Evolutionary conservation across 2,797 vertebrate species (phyloP), one percentile per base, ranked within the genome.

Genomic region (Leptatherina wallacei): DNA sequence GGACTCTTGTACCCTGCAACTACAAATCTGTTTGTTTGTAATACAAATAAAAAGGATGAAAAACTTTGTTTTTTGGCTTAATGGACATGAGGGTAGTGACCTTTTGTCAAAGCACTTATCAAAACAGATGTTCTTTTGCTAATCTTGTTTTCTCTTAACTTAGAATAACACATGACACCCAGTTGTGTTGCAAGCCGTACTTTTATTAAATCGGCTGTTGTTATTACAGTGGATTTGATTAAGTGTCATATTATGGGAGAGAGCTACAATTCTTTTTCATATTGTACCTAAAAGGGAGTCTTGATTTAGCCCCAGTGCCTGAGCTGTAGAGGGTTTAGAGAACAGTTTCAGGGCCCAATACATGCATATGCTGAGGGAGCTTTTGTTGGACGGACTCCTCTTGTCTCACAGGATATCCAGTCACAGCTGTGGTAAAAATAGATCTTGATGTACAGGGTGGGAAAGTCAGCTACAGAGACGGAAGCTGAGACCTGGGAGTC

Each of bases 351-450:
- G 61, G 35, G 33, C 68, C 47, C 47, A 12, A 68, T 55, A 60
- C 36, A 44, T 63, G 49, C 66, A 47, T 80, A 61, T 75, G 72
- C 65, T 18, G 57, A 62, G 73, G 73, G 82, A 84, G 79, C 61
- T 56, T 86, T 88, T 77, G 86, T 70, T 75, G 82, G 80, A 79
- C 33, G 52, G 71, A 84, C 82, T 77, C 76, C 55, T 83, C 70
- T 64, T 81, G 81, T 91, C 90, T 92, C 89, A 72, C 82, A 76
- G 88, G 88, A 92, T 90, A 90, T 91, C 91, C 91, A 93, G 90
- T 92, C 91, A 92, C 84, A 88, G 90, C 88, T 65, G 71, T 81
- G 85, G 85, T 94, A 95, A 94, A 95, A 94, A 95, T 95, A 95
- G 92, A 87, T 73, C 63, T 60, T 68, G 79, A 91, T 88, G 83